phyloP scores from a whole-genome alignment of 2,888 invertebrate genomes.

The Lutraria lutraria region DNA sequence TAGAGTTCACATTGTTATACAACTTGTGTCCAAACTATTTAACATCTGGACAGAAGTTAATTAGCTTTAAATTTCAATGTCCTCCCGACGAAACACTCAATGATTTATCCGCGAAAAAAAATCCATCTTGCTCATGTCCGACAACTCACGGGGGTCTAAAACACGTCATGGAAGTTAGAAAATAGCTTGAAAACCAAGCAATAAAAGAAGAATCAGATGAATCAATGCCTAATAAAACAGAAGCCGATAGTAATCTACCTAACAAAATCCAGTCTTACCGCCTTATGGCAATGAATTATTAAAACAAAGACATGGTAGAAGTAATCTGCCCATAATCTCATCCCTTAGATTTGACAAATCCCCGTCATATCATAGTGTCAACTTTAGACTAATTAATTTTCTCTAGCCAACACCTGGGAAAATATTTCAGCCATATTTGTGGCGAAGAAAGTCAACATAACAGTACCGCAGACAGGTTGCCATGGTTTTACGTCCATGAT shows the following conservation, averaged over 20 bases:
- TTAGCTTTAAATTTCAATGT: background rate
- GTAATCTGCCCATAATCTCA: background rate
- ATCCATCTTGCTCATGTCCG: too few relatives aligned
- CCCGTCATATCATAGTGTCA: conserved; percentile 35
- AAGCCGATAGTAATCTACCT: background rate
- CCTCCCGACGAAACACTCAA: background rate
- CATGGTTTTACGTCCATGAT: conserved; percentile 8
- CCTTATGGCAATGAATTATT: conserved; percentile 29
- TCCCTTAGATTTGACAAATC: conserved; percentile 39
- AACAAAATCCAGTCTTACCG: background rate
- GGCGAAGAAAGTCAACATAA: conserved; percentile 26
- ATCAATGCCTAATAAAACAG: background rate
- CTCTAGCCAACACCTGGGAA: conserved; percentile 30
- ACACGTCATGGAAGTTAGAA: background rate
- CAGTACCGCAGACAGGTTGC: background rate
- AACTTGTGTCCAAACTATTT: background rate
- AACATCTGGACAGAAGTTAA: background rate
- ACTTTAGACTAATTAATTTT: conserved; percentile 49
- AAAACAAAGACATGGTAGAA: conserved; percentile 38
- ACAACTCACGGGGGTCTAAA: too few relatives aligned
- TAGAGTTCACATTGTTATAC: background rate
- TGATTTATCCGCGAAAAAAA: too few relatives aligned
- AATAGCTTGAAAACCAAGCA: background rate
- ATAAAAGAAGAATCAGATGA: background rate
- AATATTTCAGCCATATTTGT: conserved; percentile 16